Conservation (phyloP, 2,113 vertebrate species). For the Platysteira castanea region DNA sequence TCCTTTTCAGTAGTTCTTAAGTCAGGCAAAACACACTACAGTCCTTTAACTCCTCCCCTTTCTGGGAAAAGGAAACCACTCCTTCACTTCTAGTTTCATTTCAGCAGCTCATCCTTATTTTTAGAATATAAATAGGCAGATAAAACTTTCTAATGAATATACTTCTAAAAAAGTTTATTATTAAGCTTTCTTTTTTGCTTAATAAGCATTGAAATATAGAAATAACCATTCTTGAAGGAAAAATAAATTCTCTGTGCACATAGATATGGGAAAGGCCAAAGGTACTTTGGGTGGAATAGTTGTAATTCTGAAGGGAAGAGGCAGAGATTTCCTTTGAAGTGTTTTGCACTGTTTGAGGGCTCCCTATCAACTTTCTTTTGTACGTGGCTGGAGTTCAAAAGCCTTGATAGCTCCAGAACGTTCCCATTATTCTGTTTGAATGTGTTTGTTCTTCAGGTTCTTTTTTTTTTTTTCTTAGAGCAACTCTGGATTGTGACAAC, state of each 20-base stretch:
- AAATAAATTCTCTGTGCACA: not conserved
- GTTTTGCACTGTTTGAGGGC: not conserved
- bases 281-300: not conserved
- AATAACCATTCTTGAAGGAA: not conserved
- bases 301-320: not conserved
- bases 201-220: not conserved
- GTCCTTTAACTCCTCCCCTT: not conserved
- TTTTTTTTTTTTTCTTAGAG: not conserved
- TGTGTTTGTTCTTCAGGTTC: not conserved
- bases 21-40: rapidly evolving
- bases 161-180: not conserved
- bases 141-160: not conserved
- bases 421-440: not conserved
- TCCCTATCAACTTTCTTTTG: rapidly evolving
- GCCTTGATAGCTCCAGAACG: not conserved
- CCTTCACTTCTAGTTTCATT: not conserved
- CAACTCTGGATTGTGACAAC: not conserved
- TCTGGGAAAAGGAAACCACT: not conserved
- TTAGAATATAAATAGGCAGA: not conserved
- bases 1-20: not conserved
- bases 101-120: rapidly evolving
- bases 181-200: not conserved
- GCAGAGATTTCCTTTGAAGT: not conserved
- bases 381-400: rapidly evolving
- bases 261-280: not conserved